A percentile compares a stretch with the other conserved stretches of the same genome.
phyloP scores from a whole-genome alignment of 2,113 vertebrate species.

The Callithrix jacchus region DNA sequence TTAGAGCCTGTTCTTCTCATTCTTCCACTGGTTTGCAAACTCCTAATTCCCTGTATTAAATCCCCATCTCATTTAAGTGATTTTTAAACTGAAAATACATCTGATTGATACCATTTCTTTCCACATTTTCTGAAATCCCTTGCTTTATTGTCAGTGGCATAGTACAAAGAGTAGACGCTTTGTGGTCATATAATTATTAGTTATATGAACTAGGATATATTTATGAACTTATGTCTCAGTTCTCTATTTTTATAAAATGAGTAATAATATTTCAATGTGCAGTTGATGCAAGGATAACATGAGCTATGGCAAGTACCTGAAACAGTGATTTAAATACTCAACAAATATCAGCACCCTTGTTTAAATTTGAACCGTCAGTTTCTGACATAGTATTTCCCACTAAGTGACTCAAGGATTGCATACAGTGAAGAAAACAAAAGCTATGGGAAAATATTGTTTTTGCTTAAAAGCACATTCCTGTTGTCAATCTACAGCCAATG shows the following conservation, averaged over 20 bases:
- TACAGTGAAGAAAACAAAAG: not conserved
- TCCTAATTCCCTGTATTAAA: not conserved
- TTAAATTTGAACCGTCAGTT: not conserved
- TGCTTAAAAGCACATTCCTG: not conserved
- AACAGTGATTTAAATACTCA: not conserved
- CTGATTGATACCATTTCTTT: not conserved
- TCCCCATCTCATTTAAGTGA: not conserved
- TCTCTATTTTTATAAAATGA: not conserved
- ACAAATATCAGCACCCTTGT: not conserved
- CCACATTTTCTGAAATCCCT: not conserved
- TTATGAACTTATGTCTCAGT: not conserved
- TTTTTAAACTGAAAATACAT: conserved; percentile 8
- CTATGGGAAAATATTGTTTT: not conserved
- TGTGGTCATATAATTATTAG: not conserved
- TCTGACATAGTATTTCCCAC: not conserved
- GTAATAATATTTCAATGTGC: not conserved
- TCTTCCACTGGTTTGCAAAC: not conserved
- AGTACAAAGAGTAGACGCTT: not conserved
- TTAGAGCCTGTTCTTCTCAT: not conserved
- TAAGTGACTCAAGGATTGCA: not conserved
- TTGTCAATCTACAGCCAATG: not conserved
- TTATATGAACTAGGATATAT: not conserved
- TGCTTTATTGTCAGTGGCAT: not conserved
- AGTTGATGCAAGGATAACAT: not conserved
- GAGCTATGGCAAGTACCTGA: not conserved